Evolutionary conservation across 1,140 invertebrate species (phyloP).

Genomic region (Drosophila sturtevanti): DNA sequence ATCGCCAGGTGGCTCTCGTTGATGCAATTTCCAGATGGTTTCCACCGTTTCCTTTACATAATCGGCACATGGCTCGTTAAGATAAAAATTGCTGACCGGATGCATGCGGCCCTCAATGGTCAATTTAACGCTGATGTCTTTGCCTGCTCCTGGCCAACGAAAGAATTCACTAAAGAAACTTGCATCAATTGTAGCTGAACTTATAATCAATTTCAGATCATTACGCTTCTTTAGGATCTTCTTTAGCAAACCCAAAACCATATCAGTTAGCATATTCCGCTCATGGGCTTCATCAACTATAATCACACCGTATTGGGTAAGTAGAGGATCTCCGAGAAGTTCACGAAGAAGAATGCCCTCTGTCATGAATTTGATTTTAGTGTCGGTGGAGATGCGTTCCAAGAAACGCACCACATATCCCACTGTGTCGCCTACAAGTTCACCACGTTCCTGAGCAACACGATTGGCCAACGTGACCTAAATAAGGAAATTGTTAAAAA

Average conservation of each 20-base stretch:
- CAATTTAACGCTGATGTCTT: slow-evolving; percentile 91
- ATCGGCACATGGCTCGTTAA: slow-evolving; percentile 93
- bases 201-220: slow-evolving; percentile 93
- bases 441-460: slow-evolving; percentile 94
- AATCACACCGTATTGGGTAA: slow-evolving; percentile 94
- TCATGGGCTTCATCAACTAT: slow-evolving; percentile 99
- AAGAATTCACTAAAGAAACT: slow-evolving; percentile 94
- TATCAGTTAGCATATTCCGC: slow-evolving; percentile 95
- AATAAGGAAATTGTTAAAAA: background rate
- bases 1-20: slow-evolving; percentile 91
- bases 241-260: slow-evolving; percentile 96
- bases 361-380: slow-evolving; percentile 97
- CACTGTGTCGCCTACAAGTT: slow-evolving; percentile 90
- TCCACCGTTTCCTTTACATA: slow-evolving; percentile 95
- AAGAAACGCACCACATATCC: slow-evolving; percentile 98
- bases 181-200: slow-evolving; percentile 98
- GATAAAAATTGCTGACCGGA: slow-evolving; percentile 94
- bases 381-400: slow-evolving; percentile 87
- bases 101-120: slow-evolving; percentile 94
- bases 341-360: slow-evolving; percentile 97
- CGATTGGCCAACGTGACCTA: slow-evolving; percentile 91
- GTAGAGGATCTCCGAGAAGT: slow-evolving; percentile 96
- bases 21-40: slow-evolving; percentile 94
- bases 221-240: slow-evolving; percentile 94
- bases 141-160: slow-evolving; percentile 85